Evolutionary conservation across 1,140 invertebrate species (phyloP).

Genomic region (Andricus grossulariae): DNA sequence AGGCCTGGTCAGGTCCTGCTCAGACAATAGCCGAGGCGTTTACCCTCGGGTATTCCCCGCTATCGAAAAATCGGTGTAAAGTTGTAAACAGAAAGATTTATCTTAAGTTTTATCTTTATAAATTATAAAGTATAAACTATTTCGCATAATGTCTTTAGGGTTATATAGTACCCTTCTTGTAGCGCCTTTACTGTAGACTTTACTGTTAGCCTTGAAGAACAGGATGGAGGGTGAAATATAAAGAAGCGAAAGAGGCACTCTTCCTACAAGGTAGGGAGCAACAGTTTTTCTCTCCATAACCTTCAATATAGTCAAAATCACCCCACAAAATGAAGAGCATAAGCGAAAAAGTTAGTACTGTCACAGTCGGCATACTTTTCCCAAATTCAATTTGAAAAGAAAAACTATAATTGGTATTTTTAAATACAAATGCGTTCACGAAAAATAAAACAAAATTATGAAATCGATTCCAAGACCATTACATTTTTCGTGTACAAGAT

Average conservation of each 20-base stretch:
- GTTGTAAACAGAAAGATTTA: background rate
- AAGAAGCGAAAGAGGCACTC: too few species aligned
- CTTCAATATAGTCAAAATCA: background rate
- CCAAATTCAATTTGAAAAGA: background rate
- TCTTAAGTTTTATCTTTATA: background rate
- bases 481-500: background rate
- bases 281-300: background rate
- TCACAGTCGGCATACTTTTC: too few species aligned
- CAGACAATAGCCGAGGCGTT: background rate
- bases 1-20: background rate
- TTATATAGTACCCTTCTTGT: background rate
- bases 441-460: slow-evolving; percentile 12
- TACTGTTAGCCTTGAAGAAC: too few species aligned
- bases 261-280: too few species aligned
- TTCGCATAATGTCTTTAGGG: background rate
- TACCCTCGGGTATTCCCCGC: background rate
- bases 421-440: background rate
- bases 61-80: background rate
- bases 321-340: too few species aligned
- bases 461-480: slow-evolving; percentile 8
- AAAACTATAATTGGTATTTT: background rate
- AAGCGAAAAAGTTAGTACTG: too few species aligned
- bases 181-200: background rate
- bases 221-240: too few species aligned
- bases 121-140: background rate